Evolutionary conservation across 2,113 vertebrate species (phyloP).

Genomic region (Ailurus styani): DNA sequence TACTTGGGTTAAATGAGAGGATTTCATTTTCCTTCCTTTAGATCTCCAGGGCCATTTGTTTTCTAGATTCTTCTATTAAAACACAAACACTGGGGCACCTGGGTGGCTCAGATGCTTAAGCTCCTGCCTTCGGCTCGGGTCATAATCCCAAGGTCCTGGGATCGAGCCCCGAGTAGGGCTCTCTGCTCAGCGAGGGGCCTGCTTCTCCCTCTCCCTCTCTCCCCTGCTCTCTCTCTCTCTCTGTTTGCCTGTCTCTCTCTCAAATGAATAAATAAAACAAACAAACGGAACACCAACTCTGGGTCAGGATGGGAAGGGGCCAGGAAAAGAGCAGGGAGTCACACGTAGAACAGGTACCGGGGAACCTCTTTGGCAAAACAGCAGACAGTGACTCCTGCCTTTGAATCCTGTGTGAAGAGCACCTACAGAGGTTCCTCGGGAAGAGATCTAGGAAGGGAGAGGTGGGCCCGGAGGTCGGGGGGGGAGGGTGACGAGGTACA

Average conservation of each 20-base stretch:
- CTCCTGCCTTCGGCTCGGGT: too few relatives aligned
- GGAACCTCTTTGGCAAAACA: not conserved
- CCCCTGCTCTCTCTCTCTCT: too few relatives aligned
- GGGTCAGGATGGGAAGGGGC: not conserved
- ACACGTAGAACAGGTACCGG: not conserved
- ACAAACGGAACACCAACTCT: not conserved
- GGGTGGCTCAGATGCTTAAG: too few relatives aligned
- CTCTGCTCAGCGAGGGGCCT: too few relatives aligned
- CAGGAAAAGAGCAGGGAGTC: not conserved
- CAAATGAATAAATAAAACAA: too few relatives aligned
- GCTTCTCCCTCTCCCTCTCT: too few relatives aligned
- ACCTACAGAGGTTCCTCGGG: not conserved
- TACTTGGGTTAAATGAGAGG: not conserved
- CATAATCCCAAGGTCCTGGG: too few relatives aligned
- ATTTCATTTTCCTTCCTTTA: conserved; percentile 1
- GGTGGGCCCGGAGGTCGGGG: accelerated
- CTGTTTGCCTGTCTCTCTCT: too few relatives aligned
- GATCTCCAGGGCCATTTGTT: not conserved
- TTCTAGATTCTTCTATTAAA: conserved; percentile 20
- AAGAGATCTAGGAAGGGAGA: not conserved
- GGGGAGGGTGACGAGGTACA: not conserved
- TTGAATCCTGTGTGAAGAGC: not conserved
- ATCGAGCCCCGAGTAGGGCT: too few relatives aligned
- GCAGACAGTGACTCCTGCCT: not conserved
- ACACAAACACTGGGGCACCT: not conserved